A percentile compares a stretch with the other conserved stretches of the same genome.
Evolutionary conservation across 35 echinoderm and acorn worm species (phyloP).

Genomic region (Lytechinus variegatus): DNA sequence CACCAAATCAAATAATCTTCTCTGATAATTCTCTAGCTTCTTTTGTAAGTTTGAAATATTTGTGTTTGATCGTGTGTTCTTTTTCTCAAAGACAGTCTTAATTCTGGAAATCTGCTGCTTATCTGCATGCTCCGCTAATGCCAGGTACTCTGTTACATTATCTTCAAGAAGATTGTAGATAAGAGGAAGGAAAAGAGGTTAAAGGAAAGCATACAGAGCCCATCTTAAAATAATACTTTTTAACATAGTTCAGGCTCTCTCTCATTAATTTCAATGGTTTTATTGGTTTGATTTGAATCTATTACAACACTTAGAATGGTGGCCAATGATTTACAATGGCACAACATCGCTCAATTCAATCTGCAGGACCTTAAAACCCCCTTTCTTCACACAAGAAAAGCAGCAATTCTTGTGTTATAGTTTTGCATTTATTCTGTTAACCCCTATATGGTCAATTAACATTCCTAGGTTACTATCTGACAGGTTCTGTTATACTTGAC

Average conservation of each 20-base stretch:
- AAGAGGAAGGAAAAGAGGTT: neutral
- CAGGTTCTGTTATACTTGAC: no score
- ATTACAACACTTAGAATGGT: no score
- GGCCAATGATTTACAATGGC: no score
- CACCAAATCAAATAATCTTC: constrained; percentile 75
- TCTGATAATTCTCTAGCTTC: constrained; percentile 90
- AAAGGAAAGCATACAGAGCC: neutral
- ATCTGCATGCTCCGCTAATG: constrained; percentile 89
- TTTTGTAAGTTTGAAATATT: constrained; percentile 86
- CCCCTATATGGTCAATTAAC: neutral
- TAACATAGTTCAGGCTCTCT: no score
- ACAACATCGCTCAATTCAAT: no score
- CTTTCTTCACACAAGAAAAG: no score
- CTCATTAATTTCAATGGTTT: no score
- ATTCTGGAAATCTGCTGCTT: constrained; percentile 89
- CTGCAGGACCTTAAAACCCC: no score
- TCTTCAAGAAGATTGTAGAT: constrained; percentile 40
- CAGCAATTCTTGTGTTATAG: no score
- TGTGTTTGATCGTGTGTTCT: constrained; percentile 91
- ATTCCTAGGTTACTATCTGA: neutral
- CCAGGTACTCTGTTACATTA: constrained; percentile 94
- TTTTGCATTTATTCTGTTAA: no score
- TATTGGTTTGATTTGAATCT: no score
- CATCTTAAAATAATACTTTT: no score
- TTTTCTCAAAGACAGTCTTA: constrained; percentile 98